These are phyloP conservation scores for Leguminivora glycinivorella DNA, from an alignment of 1,140 invertebrate species.

Conservation along the genomic window DNA sequence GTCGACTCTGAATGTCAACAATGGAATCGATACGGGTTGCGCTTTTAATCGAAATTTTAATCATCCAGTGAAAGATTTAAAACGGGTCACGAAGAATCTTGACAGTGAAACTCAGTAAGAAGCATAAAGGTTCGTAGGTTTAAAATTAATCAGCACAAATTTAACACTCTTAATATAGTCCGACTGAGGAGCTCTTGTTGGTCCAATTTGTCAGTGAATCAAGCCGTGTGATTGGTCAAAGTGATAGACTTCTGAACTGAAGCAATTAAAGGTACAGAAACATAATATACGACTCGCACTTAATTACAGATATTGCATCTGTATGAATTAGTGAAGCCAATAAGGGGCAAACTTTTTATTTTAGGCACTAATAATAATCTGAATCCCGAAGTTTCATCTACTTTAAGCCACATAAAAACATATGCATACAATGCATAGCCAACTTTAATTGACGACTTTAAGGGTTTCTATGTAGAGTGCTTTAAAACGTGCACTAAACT, in stretches of 20 bases:
- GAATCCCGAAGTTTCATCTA: too few relatives aligned
- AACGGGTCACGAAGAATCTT: too few relatives aligned
- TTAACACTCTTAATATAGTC: not conserved
- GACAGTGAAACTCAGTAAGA: too few relatives aligned
- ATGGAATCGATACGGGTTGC: constrained; percentile 12
- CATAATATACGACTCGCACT: not conserved
- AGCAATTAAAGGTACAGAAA: not conserved
- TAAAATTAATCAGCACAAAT: not conserved
- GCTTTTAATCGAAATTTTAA: constrained; percentile 16
- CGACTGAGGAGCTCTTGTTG: not conserved
- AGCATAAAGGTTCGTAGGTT: too few relatives aligned
- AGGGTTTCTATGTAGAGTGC: too few relatives aligned
- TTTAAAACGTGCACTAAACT: too few relatives aligned
- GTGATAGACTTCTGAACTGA: not conserved
- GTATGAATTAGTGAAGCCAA: not conserved
- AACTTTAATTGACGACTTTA: too few relatives aligned
- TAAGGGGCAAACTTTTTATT: not conserved
- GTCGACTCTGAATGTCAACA: constrained; percentile 16
- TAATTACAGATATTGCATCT: not conserved
- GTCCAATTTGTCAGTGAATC: constrained; percentile 8
- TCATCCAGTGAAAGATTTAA: not conserved
- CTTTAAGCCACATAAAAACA: too few relatives aligned
- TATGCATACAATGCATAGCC: too few relatives aligned
- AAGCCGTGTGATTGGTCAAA: constrained; percentile 20
- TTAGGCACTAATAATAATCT: not conserved